These are phyloP conservation scores for Bathynomus jamesi DNA, from an alignment of 1,140 invertebrate species.

Conservation along the genomic window DNA sequence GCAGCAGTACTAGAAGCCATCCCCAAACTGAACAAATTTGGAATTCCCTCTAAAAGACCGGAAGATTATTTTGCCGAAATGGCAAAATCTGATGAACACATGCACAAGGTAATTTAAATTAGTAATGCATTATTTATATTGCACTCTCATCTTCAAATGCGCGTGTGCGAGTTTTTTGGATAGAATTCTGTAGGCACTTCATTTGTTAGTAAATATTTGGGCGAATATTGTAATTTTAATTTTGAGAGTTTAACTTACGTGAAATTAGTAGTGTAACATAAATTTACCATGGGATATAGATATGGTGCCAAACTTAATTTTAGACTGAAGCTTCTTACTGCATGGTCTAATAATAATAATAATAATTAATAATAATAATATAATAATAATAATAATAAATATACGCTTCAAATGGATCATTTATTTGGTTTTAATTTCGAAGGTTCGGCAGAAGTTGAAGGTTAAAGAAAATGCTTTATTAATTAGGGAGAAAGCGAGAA, in stretches of 20 bases:
- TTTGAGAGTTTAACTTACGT: no score
- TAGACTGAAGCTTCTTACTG: no score
- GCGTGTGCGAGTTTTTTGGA: neutral
- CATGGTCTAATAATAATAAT: no score
- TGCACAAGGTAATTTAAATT: slow-evolving; percentile 70
- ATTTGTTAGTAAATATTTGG: no score
- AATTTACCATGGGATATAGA: no score
- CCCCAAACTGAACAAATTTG: slow-evolving; percentile 61
- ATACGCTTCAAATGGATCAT: neutral
- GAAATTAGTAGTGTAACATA: no score
- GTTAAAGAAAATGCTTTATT: slow-evolving; percentile 75
- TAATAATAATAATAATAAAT: neutral
- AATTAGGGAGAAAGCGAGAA: slow-evolving; percentile 76
- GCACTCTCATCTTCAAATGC: neutral
- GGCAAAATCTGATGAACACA: slow-evolving; percentile 94
- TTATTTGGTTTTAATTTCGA: neutral
- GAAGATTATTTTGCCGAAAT: slow-evolving; percentile 98
- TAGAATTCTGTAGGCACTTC: no score
- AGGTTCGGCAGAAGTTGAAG: slow-evolving; percentile 71
- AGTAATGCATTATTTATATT: neutral
- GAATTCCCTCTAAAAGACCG: slow-evolving; percentile 71
- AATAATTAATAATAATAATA: neutral
- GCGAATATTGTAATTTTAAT: no score
- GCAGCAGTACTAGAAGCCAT: slow-evolving; percentile 62
- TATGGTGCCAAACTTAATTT: no score